A percentile compares a stretch with the other conserved stretches of the same genome.
Evolutionary conservation across 2,888 invertebrate genomes (phyloP).

Genomic region (Chrysolina oricalcia): DNA sequence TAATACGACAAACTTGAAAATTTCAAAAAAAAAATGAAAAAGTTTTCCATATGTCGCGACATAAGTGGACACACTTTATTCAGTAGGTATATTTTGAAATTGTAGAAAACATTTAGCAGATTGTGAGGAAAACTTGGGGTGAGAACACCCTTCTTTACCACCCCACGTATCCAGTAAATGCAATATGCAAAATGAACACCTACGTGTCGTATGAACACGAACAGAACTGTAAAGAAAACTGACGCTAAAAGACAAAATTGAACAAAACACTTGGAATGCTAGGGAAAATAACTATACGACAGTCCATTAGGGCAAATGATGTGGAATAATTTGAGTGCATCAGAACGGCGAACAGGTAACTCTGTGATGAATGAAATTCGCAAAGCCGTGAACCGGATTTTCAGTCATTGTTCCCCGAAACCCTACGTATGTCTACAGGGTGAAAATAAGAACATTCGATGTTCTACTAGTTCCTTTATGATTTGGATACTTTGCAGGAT

Average conservation of each 20-base stretch:
- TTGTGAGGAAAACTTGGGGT: too few species aligned
- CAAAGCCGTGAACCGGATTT: neutral
- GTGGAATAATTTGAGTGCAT: constrained; percentile 21
- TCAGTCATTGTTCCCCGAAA: neutral
- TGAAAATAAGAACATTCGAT: neutral
- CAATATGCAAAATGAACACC: neutral
- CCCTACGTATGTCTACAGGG: neutral
- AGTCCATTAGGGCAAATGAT: constrained; percentile 19
- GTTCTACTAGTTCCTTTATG: too few species aligned
- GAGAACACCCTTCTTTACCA: neutral
- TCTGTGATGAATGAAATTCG: neutral
- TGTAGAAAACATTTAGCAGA: too few species aligned
- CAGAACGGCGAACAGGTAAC: neutral
- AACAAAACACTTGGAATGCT: constrained; percentile 4
- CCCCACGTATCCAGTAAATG: neutral
- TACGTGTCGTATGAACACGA: neutral
- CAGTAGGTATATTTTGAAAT: too few species aligned
- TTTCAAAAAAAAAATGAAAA: too few species aligned
- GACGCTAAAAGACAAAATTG: neutral
- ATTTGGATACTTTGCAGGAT: too few species aligned
- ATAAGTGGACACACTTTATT: too few species aligned
- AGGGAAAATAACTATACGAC: neutral
- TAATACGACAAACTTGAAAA: too few species aligned
- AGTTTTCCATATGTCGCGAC: too few species aligned
- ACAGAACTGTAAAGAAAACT: constrained; percentile 12